Evolutionary conservation across 2,113 vertebrate species (phyloP), one percentile per base, ranked within the genome.

Genomic region (Megaptera novaeangliae): DNA sequence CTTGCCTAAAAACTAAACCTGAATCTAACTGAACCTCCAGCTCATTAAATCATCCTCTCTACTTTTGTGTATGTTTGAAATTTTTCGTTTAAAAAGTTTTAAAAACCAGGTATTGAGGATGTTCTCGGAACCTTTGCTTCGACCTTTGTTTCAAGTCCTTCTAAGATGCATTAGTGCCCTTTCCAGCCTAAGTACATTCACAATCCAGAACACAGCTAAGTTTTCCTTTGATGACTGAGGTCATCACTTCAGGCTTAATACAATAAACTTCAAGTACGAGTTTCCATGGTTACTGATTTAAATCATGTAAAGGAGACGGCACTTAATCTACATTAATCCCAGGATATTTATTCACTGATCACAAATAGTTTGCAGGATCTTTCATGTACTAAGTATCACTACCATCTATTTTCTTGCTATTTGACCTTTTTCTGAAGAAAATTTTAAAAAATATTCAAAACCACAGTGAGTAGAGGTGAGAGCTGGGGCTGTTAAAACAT

Each of bases 241-340:
- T 96, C 96, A 93, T 69, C 78, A 93, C 85, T 95, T 87, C 63
- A 82, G 92, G 63, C 74, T 97, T 97, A 95, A 96, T 87, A 87
- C 91, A 93, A 83, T 72, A 94, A 95, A 88, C 75, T 95, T 97
- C 83, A 97, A 96, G 83, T 89, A 92, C 68, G 44, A 94, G 93
- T 97, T 95, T 97, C 96, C 94, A 96, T 94, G 91, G 96, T 77
- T 94, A 94, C 93, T 95, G 78, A 93, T 92, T 94, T 92, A 89
- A 96, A 81, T 90, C 83, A 59, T 34, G 44, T 80, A 87, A 92
- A 95, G 86, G 69, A 93, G 89, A 80, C 6, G 66, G 86, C 94
- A 83, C 82, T 11, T 44, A 78, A 80, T 94, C 94, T 36, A 52
- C 75, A 94, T 46, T 90, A 77, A 96, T 86, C 75, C 61, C 64